Evolutionary conservation across 2,797 vertebrate genomes (phyloP).

Genomic region (Lophius americanus): DNA sequence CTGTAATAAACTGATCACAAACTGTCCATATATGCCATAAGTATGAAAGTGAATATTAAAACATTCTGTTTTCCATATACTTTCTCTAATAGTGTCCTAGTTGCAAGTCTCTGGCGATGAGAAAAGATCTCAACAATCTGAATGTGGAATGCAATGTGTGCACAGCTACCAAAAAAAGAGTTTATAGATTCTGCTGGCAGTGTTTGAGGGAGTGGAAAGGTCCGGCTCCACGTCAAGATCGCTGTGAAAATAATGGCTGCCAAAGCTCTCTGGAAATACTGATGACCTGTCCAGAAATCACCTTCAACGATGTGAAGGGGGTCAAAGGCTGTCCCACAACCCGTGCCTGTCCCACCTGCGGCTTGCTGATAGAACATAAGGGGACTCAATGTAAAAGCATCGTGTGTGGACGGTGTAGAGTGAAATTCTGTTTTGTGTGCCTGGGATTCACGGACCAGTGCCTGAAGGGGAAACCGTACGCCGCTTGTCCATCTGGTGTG

Average conservation of each 20-base stretch:
- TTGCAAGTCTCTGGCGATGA: not conserved
- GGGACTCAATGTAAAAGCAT: not conserved
- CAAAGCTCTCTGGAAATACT: not conserved
- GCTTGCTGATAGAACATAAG: not conserved
- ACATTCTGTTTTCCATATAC: not conserved
- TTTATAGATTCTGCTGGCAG: not conserved
- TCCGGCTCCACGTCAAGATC: not conserved
- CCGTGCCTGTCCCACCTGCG: conserved; percentile 1
- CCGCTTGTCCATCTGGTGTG: not conserved
- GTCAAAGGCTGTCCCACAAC: not conserved
- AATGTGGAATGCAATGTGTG: not conserved
- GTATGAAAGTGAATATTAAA: no score
- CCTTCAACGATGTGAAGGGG: not conserved
- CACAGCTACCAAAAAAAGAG: not conserved
- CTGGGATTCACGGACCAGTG: not conserved
- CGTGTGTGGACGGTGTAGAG: not conserved
- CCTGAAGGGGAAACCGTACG: not conserved
- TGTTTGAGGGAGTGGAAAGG: not conserved
- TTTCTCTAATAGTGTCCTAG: not conserved
- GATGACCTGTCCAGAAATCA: not conserved
- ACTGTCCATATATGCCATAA: not conserved
- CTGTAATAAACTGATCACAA: not conserved
- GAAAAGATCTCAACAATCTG: not conserved
- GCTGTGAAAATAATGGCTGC: not conserved
- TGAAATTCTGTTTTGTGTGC: not conserved